phyloP scores from a whole-genome alignment of 2,797 vertebrate species.

The Karalla daura region DNA sequence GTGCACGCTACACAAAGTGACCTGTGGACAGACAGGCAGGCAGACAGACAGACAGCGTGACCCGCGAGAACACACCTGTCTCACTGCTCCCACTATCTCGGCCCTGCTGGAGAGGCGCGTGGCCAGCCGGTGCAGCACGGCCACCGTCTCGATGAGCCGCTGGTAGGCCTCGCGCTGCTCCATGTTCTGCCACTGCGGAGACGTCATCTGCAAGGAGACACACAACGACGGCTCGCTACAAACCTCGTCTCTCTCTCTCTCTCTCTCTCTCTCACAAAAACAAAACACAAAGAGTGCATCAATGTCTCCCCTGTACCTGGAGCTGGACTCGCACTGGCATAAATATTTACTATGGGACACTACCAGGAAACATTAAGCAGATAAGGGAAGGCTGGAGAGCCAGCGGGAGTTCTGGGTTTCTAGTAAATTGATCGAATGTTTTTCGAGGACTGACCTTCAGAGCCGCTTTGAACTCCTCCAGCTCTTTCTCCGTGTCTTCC shows the following conservation, averaged over 20 bases:
- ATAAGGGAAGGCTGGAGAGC: constrained; percentile 39
- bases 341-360: constrained; percentile 46
- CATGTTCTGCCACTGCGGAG: constrained; percentile 91
- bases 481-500: constrained; percentile 96
- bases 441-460: constrained; percentile 86
- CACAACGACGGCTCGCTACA: constrained; percentile 23
- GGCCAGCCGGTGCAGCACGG: constrained; percentile 90
- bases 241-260: too few relatives aligned
- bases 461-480: constrained; percentile 93
- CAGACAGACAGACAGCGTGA: background rate
- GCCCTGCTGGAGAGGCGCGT: constrained; percentile 94
- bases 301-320: constrained; percentile 10
- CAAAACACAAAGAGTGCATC: constrained; percentile 10
- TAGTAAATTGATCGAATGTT: constrained; percentile 15
- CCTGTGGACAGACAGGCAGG: too few relatives aligned
- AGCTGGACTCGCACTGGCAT: constrained; percentile 15
- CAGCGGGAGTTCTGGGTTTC: constrained; percentile 25
- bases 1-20: too few relatives aligned
- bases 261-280: constrained; percentile 21
- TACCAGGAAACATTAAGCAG: constrained; percentile 57
- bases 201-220: constrained; percentile 84
- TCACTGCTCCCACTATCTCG: constrained; percentile 94
- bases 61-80: constrained; percentile 85
- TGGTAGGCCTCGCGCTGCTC: constrained; percentile 95
- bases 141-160: constrained; percentile 90